A percentile compares a stretch with the other conserved stretches of the same genome.
Evolutionary conservation across 2,888 invertebrate species (phyloP).

Genomic region (Folsomia manolachei): DNA sequence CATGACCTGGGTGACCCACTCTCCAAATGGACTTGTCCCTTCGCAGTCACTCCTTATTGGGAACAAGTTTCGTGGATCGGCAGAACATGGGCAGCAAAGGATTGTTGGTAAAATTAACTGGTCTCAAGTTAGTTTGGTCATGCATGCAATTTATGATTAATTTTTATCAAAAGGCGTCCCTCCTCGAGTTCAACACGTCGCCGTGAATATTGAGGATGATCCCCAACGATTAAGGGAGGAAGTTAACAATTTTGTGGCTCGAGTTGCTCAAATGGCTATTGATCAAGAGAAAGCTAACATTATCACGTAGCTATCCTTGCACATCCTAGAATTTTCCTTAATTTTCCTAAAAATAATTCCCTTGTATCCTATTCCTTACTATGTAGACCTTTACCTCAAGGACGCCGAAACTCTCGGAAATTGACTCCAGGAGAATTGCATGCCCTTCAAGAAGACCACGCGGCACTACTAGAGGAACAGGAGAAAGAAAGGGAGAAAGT

Average conservation of each 20-base stretch:
- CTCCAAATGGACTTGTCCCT: slow-evolving; percentile 34
- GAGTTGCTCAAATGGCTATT: slow-evolving; percentile 41
- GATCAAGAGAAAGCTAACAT: slow-evolving; percentile 41
- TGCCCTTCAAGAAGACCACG: no score
- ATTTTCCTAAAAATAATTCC: no score
- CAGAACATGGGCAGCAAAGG: slow-evolving; percentile 43
- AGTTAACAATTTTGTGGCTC: slow-evolving; percentile 40
- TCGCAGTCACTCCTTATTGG: slow-evolving; percentile 46
- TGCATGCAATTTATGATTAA: neutral
- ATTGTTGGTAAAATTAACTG: slow-evolving; percentile 34
- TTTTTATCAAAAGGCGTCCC: slow-evolving; percentile 24
- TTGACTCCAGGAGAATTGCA: neutral
- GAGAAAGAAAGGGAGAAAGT: no score
- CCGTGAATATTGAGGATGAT: slow-evolving; percentile 49
- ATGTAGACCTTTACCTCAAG: no score
- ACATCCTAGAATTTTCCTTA: neutral
- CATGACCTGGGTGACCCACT: slow-evolving; percentile 47
- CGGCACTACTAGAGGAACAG: no score
- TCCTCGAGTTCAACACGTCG: slow-evolving; percentile 44
- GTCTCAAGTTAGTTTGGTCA: no score
- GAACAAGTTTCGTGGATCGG: slow-evolving; percentile 43
- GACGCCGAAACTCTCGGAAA: no score
- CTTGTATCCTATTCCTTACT: no score
- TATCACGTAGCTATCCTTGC: neutral
- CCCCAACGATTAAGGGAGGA: slow-evolving; percentile 43